These are phyloP conservation scores for Ptychodera flava DNA, from an alignment of 35 echinoderm and acorn worm genomes.

Conservation along the genomic window DNA sequence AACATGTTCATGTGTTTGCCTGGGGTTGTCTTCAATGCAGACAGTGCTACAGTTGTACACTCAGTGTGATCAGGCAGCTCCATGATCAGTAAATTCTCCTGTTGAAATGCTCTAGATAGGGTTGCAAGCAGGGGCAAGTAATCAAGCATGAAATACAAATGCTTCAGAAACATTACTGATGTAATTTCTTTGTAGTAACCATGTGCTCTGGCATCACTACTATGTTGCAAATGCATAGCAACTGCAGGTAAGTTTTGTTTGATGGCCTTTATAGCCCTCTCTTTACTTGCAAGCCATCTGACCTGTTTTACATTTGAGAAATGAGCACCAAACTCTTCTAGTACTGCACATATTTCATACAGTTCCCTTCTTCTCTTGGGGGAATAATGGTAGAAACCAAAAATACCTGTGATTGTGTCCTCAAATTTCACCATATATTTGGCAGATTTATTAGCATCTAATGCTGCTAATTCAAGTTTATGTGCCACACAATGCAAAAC, in stretches of 20 bases:
- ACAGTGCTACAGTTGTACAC: not conserved
- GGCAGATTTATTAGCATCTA: conserved; percentile 12
- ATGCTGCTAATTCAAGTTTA: conserved; percentile 15
- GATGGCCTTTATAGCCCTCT: not conserved
- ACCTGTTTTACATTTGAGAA: not conserved
- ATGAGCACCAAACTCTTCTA: conserved; percentile 6
- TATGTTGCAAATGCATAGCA: not conserved
- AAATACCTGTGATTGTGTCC: conserved; percentile 4
- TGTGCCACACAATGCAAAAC: conserved; percentile 17
- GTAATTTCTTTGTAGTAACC: not conserved
- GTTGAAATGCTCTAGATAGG: not conserved
- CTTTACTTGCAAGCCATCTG: not conserved
- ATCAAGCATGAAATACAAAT: not conserved
- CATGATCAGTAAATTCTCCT: not conserved
- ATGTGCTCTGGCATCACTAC: not conserved
- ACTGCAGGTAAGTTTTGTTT: not conserved
- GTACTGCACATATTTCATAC: not conserved
- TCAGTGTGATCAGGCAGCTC: not conserved
- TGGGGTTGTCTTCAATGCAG: not conserved
- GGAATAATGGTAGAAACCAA: conserved; percentile 14
- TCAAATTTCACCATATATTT: conserved; percentile 2
- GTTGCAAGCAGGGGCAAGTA: not conserved
- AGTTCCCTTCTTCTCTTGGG: conserved; percentile 20
- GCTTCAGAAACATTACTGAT: not conserved
- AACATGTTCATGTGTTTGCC: not conserved